phyloP scores from a whole-genome alignment of 2,888 invertebrate species.

The Hirtodrosophila cameraria region DNA sequence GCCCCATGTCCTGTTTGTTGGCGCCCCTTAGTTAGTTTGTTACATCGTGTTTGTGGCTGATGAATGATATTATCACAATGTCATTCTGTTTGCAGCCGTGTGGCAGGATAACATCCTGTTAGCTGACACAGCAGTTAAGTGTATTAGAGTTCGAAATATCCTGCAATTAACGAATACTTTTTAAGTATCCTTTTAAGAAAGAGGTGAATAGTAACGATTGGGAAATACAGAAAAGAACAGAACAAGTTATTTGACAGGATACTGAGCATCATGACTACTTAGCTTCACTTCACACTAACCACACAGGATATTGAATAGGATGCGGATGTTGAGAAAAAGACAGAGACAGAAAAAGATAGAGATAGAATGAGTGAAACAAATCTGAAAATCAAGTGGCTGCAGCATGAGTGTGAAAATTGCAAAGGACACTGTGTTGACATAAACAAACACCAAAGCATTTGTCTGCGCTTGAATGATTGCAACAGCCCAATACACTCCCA shows the following conservation, averaged over 20 bases:
- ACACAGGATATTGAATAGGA: slow-evolving; percentile 22
- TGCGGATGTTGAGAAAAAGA: neutral
- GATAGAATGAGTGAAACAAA: slow-evolving; percentile 1
- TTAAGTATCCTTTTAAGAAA: too few relatives aligned
- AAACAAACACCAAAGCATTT: slow-evolving; percentile 66
- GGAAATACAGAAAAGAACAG: too few relatives aligned
- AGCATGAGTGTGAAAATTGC: slow-evolving; percentile 43
- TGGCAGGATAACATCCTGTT: slow-evolving; percentile 1
- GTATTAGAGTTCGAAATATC: slow-evolving; percentile 2
- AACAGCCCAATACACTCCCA: slow-evolving; percentile 6
- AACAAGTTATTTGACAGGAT: too few relatives aligned
- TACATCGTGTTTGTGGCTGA: slow-evolving; percentile 49
- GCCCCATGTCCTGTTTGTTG: slow-evolving; percentile 4
- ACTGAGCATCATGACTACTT: too few relatives aligned
- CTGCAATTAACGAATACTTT: too few relatives aligned
- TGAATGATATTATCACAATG: slow-evolving; percentile 52
- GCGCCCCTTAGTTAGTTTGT: slow-evolving; percentile 47
- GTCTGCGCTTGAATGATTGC: slow-evolving; percentile 71
- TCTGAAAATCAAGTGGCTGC: slow-evolving; percentile 30
- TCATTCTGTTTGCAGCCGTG: neutral
- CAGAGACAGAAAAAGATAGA: neutral
- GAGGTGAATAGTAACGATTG: too few relatives aligned
- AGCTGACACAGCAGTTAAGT: too few relatives aligned
- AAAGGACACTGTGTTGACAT: slow-evolving; percentile 58
- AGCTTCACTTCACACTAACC: slow-evolving; percentile 16